Evolutionary conservation across 2,113 vertebrate species (phyloP).

Genomic region (Clarias macrocephalus): DNA sequence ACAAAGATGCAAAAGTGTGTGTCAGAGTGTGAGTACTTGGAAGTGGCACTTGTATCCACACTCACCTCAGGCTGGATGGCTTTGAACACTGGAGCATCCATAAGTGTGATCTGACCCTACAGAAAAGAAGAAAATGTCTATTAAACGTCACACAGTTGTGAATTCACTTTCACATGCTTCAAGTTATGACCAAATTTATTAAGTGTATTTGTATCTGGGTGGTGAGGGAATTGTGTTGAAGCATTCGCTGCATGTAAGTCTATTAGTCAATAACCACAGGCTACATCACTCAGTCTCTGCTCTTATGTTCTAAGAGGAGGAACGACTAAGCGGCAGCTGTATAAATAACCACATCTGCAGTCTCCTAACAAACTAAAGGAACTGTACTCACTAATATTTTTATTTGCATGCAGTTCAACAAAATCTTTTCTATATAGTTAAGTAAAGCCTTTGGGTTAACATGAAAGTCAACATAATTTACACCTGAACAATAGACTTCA

Average conservation of each 20-base stretch:
- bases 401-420: neutral
- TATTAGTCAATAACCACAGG: neutral
- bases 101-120: constrained; percentile 97
- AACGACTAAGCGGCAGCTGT: neutral
- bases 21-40: neutral
- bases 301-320: neutral
- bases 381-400: neutral
- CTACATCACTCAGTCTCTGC: neutral
- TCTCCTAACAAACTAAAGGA: neutral
- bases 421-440: neutral
- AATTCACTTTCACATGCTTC: neutral
- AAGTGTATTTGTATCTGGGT: neutral
- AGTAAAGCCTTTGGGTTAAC: neutral
- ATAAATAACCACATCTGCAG: constrained; percentile 20
- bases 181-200: neutral
- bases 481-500: no score
- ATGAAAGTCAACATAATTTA: neutral
- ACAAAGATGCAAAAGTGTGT: neutral
- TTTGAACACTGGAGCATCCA: constrained; percentile 98
- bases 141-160: neutral
- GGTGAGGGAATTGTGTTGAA: neutral
- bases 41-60: neutral
- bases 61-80: constrained; percentile 97
- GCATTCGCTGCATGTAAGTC: neutral
- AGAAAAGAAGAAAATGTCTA: constrained; percentile 33